Base-by-base conservation (phyloP, 1,140 invertebrate genomes). In the Magallana ariakensis region DNA sequence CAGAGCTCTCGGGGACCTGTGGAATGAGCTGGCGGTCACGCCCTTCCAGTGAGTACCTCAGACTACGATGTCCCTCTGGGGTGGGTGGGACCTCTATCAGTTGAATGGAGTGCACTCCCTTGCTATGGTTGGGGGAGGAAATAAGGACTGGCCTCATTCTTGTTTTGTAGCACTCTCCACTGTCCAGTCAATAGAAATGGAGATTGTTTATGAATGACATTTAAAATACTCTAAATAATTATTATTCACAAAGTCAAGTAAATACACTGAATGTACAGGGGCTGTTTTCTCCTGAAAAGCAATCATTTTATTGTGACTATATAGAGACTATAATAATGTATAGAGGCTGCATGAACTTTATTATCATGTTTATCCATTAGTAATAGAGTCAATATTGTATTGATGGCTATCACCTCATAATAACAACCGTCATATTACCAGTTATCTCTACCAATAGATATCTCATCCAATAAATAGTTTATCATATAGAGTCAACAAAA, bases 21-120 rank as follows among this genome's bases (percentile, higher is more conserved):
- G 53, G 83, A 80, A 57, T 85, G 60, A 53, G 81, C 10, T 33
- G 46, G 11, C 55, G 62, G 58, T 53, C 55, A 46, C 60, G 33
- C 54, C 57, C 22, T 46, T 90, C 89, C 22, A 90, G 60, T 19
- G 80, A 62, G 56, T 89, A 91, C 80, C 91, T 89, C n/a, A 90
- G 83, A 0, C 91, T 92, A 90, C 96, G 94, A 84, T 90, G 90
- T 90, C 91, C 95, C 93, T 95, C 95, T 13, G 94, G 95, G 16
- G 92, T 93, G 7, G 94, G 91, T 83, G 97, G 97, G 89, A 97
- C 96, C 92, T 97, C 97, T 3, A 98, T 96, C 57, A 98, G 94
- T 85, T 97, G 96, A 87, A 97, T 97, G 57, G 97, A 97, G 93
- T 97, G 97, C 85, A 96, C 96, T 86, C 94, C 94, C 26, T 95